phyloP scores from a whole-genome alignment of 1,140 invertebrate genomes.

The Sinella curviseta region DNA sequence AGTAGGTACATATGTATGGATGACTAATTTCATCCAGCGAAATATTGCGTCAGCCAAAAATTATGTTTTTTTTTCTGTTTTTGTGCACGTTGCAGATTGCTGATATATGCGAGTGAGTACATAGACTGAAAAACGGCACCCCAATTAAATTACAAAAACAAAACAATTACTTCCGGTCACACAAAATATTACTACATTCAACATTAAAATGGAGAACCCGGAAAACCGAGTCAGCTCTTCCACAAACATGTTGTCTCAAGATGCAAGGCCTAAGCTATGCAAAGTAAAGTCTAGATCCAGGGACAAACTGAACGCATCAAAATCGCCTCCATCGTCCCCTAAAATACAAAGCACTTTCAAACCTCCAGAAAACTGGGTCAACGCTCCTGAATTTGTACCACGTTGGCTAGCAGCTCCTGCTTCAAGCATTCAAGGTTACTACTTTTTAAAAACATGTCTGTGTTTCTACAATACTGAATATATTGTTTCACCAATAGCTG shows the following conservation, averaged over 20 bases:
- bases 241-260: background rate
- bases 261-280: background rate
- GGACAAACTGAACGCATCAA: background rate
- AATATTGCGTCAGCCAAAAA: too few relatives aligned
- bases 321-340: background rate
- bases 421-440: background rate
- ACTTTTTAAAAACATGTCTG: background rate
- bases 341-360: slow-evolving; percentile 36
- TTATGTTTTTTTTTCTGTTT: too few relatives aligned
- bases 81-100: too few relatives aligned
- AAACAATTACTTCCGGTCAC: too few relatives aligned
- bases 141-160: too few relatives aligned
- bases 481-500: background rate
- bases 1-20: too few relatives aligned
- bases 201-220: background rate
- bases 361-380: slow-evolving; percentile 60
- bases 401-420: slow-evolving; percentile 43
- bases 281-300: background rate
- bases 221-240: background rate
- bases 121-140: too few relatives aligned
- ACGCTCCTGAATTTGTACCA: slow-evolving; percentile 70
- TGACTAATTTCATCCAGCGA: too few relatives aligned
- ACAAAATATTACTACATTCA: too few relatives aligned
- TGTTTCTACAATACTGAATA: background rate
- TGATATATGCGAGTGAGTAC: too few relatives aligned